These are phyloP conservation scores for Beroe ovata DNA, from an alignment of 37 sponge, comb jelly and placozoan species.

Conservation along the genomic window DNA sequence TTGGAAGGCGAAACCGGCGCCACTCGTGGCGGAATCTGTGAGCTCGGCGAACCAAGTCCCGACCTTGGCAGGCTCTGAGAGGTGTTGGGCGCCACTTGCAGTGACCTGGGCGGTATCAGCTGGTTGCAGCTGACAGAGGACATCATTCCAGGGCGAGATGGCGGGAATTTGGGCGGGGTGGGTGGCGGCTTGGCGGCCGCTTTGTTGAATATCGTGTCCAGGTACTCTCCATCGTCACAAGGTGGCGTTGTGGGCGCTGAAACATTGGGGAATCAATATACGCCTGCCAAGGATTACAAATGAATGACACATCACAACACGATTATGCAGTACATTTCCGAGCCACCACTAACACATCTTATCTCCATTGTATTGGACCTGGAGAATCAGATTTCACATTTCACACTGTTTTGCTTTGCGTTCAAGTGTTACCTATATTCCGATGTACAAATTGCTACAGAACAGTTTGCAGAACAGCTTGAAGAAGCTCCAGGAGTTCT, in stretches of 20 bases:
- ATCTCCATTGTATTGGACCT: too few species aligned
- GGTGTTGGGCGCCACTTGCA: background rate
- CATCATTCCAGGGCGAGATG: background rate
- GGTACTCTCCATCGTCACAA: constrained; percentile 14
- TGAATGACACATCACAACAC: too few species aligned
- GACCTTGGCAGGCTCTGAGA: background rate
- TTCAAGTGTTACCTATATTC: too few species aligned
- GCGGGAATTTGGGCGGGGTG: background rate
- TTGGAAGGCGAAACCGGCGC: background rate
- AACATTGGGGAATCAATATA: too few species aligned
- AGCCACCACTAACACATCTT: too few species aligned
- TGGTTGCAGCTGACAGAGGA: background rate
- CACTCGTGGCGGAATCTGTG: background rate
- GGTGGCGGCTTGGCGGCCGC: background rate
- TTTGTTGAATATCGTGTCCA: constrained; percentile 50
- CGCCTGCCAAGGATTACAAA: too few species aligned
- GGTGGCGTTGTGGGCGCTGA: constrained; percentile 18
- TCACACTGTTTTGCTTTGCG: too few species aligned
- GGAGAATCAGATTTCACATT: too few species aligned
- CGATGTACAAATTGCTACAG: background rate
- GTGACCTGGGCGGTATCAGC: background rate
- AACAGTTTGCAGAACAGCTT: background rate
- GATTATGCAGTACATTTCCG: too few species aligned
- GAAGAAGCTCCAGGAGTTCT: background rate
- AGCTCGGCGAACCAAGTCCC: background rate